Percentiles rank a stretch among this genome's conserved stretches.
Conservation (phyloP, 2,888 invertebrate species). For the Zonitis immaculata region DNA sequence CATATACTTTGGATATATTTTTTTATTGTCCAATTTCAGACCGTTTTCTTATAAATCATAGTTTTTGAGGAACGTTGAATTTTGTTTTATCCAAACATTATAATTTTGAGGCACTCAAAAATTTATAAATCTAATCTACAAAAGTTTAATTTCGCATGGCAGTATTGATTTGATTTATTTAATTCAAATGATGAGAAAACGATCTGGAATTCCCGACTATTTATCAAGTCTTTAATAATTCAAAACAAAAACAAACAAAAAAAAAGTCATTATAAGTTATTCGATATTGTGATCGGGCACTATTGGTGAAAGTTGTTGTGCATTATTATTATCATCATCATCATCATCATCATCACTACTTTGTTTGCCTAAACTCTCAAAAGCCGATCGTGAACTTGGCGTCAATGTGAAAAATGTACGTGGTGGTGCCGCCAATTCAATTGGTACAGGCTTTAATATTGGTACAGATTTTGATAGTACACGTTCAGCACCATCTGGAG, state of each 20-base stretch:
- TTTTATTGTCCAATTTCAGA: conserved; percentile 15
- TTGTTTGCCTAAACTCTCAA: conserved; percentile 58
- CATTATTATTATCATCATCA: no score
- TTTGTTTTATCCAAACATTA: conserved; percentile 4
- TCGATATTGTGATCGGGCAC: conserved; percentile 39
- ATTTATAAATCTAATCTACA: conserved; percentile 11
- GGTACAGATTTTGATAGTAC: conserved; percentile 61
- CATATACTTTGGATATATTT: conserved; percentile 1
- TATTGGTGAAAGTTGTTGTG: conserved; percentile 31
- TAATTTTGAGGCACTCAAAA: conserved; percentile 12
- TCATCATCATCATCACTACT: not conserved
- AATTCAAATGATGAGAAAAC: not conserved
- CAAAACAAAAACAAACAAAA: not conserved
- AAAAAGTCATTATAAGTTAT: conserved; percentile 8
- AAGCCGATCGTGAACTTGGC: conserved; percentile 76
- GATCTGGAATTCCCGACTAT: conserved; percentile 12
- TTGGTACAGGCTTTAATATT: conserved; percentile 14
- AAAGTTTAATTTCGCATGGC: conserved; percentile 4
- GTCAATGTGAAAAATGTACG: conserved; percentile 66
- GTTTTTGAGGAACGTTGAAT: not conserved
- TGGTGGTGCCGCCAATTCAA: conserved; percentile 51
- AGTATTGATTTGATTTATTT: not conserved
- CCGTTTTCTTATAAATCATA: conserved; percentile 6
- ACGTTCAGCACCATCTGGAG: conserved; percentile 87
- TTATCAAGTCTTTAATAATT: not conserved